Percentiles rank a stretch among this genome's conserved stretches.
These are phyloP conservation scores for Aphis craccivora DNA, from an alignment of 1,140 invertebrate genomes.

Conservation along the genomic window DNA sequence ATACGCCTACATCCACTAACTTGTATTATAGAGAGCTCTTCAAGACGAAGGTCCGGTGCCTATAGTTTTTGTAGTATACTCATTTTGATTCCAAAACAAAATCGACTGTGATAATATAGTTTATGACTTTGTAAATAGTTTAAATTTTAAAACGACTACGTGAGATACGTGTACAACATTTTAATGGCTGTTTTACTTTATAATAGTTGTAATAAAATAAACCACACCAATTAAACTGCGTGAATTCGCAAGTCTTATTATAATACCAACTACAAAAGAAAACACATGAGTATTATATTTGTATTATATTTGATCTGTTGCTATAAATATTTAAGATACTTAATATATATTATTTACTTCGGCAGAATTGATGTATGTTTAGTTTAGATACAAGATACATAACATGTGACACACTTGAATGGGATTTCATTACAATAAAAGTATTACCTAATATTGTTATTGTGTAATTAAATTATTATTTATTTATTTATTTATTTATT, in stretches of 20 bases:
- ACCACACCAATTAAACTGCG: not conserved
- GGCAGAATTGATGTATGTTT: not conserved
- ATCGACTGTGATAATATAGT: not conserved
- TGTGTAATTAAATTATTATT: slow-evolving; percentile 1
- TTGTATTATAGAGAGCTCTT: not conserved
- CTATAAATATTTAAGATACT: not conserved
- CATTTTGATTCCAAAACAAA: not conserved
- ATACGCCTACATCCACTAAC: not conserved
- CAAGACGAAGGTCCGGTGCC: not conserved
- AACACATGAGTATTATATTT: not conserved
- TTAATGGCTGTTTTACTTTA: not conserved
- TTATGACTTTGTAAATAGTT: not conserved
- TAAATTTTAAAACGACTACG: not conserved
- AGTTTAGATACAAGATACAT: not conserved
- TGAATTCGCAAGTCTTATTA: not conserved
- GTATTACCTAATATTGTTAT: not conserved
- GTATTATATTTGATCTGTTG: not conserved
- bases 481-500: not conserved
- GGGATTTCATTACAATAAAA: not conserved
- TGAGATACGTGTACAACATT: not conserved
- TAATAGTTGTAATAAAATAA: slow-evolving; percentile 23
- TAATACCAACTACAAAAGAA: not conserved
- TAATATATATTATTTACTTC: not conserved
- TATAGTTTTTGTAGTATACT: not conserved
- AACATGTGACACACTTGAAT: not conserved